A percentile compares a stretch with the other conserved stretches of the same genome.
Evolutionary conservation across 2,888 invertebrate species (phyloP).

Genomic region (Scaptomyza flava): DNA sequence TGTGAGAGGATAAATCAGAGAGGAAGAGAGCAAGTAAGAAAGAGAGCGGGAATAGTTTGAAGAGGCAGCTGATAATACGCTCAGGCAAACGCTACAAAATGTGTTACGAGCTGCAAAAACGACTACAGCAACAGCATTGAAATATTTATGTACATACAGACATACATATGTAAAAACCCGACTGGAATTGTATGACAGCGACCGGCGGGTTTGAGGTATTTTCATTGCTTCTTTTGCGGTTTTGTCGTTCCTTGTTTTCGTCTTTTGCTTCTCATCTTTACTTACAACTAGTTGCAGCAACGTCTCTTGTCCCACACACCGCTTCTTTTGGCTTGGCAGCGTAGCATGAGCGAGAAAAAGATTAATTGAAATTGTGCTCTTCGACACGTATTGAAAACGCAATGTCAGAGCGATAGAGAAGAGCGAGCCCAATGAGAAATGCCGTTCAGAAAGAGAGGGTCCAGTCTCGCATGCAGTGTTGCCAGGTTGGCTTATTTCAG

Average conservation of each 20-base stretch:
- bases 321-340: constrained; percentile 34
- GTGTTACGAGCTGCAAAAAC: constrained; percentile 28
- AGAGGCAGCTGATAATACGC: constrained; percentile 51
- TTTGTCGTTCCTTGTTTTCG: constrained; percentile 44
- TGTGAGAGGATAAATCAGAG: constrained; percentile 13
- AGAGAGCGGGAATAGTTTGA: constrained; percentile 38
- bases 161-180: constrained; percentile 29
- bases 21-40: constrained; percentile 4
- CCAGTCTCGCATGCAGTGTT: constrained; percentile 1
- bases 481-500: too few species aligned
- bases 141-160: constrained; percentile 11
- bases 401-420: constrained; percentile 1
- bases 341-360: constrained; percentile 7
- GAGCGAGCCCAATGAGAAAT: constrained; percentile 4
- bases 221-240: constrained; percentile 41
- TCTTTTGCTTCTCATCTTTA: constrained; percentile 28
- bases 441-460: constrained; percentile 5
- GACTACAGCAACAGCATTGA: constrained; percentile 2
- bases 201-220: constrained; percentile 47
- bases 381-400: constrained; percentile 21
- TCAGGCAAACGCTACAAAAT: constrained; percentile 25
- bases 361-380: constrained; percentile 20
- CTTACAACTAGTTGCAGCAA: constrained; percentile 15
- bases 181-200: constrained; percentile 29
- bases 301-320: constrained; percentile 17